Evolutionary conservation across 2,113 vertebrate genomes (phyloP), one percentile per base, ranked within the genome.

Genomic region (Barnardius zonarius): DNA sequence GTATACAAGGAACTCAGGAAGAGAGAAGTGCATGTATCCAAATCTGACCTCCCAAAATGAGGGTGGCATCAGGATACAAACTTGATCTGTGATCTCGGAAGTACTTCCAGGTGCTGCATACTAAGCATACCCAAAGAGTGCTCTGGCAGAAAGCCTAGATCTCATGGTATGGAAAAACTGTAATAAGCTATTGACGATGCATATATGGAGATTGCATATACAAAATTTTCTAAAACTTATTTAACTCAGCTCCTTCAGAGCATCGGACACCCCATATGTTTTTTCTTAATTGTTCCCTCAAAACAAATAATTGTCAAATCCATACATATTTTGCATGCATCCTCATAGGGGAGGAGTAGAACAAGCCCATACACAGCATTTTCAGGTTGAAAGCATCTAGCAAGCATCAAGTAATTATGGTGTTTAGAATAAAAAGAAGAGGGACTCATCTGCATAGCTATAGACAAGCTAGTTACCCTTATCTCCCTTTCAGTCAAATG

Each of bases 311-410:
- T 95, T 94, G 91, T 94, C 87, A 92, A 85, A 93, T 74, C 80
- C 63, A 57, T 89, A 93, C 89, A 95, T 75, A 94, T 81, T 93
- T 88, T 83, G 77, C 85, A 90, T 94, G 51, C 85, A 93, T 94
- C 92, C 70, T 96, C 70, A 22, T 35, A 83, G 25, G 41, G 84
- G 81, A 93, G 81, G 81, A 92, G 70, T 10, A 89, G 92, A 95
- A 95, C 90, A 96, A 93, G 37, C 74, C 84, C 81, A 73, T 95
- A 59, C 91, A 89, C 94, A 96, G 96, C 95, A 96, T 74, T 97
- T 97, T 97, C 93, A 92, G 91, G 95, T 96, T 97, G 97, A 97
- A 95, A 97, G 93, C 92, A 87, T 96, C 93, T 96, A 81, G 94
- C 95, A 95, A 97, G 94, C 95, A 81, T 73, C 94, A 93, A 94